Evolutionary conservation across 2,797 vertebrate species (phyloP).

Genomic region (Pipistrellus pygmaeus): DNA sequence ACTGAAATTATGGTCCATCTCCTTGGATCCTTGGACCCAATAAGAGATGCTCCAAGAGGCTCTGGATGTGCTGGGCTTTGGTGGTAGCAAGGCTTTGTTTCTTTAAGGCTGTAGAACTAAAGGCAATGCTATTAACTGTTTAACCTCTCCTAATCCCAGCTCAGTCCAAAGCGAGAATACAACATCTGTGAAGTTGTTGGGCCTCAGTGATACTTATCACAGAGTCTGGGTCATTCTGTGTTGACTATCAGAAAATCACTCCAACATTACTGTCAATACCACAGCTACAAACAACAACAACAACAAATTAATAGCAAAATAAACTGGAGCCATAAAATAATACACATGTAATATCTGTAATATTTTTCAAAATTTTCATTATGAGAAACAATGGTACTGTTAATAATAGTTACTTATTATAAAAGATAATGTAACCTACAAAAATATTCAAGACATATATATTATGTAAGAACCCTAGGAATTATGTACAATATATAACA

Average conservation of each 20-base stretch:
- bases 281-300: neutral
- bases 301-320: slow-evolving; percentile 43
- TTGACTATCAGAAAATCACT: neutral
- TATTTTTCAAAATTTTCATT: slow-evolving; percentile 13
- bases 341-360: neutral
- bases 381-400: slow-evolving; percentile 10
- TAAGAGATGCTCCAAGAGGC: neutral
- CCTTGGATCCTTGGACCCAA: neutral
- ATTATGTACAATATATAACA: neutral
- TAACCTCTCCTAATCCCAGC: neutral
- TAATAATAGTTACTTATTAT: slow-evolving; percentile 31
- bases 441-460: neutral
- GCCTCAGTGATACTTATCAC: neutral
- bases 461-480: neutral
- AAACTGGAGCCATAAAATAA: slow-evolving; percentile 35
- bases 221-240: neutral
- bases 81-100: neutral
- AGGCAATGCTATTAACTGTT: neutral
- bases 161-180: neutral
- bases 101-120: neutral
- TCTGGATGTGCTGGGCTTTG: neutral
- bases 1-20: neutral
- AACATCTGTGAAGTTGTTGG: neutral
- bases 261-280: neutral
- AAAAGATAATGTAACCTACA: neutral